Conservation (phyloP, 1,140 invertebrate species). For the Bradynema listronoti region DNA sequence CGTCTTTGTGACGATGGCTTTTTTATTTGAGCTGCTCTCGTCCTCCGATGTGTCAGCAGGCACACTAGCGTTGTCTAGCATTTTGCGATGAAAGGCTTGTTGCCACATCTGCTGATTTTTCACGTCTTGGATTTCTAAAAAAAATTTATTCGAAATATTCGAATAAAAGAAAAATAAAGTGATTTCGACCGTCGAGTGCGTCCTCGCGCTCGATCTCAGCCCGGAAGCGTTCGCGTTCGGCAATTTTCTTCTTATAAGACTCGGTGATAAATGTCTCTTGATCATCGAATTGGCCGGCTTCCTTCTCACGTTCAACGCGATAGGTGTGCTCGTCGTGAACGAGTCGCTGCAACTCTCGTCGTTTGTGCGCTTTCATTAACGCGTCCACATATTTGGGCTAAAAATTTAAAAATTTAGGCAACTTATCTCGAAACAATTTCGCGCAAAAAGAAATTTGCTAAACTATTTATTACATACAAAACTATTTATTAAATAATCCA, state of each 20-base stretch:
- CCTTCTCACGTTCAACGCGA: constrained; percentile 25
- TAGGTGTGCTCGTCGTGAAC: constrained; percentile 28
- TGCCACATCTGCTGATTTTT: constrained; percentile 25
- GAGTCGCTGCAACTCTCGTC: constrained; percentile 26
- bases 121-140: constrained; percentile 24
- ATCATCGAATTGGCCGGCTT: constrained; percentile 29
- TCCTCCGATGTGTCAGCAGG: constrained; percentile 4
- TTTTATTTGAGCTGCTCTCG: neutral
- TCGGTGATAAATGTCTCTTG: constrained; percentile 31
- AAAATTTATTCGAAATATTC: neutral
- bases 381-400: constrained; percentile 32
- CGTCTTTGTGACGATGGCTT: neutral
- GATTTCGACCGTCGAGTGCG: constrained; percentile 14
- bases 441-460: too few species aligned
- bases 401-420: too few species aligned
- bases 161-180: neutral
- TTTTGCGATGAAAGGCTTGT: constrained; percentile 25
- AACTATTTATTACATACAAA: too few species aligned
- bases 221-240: constrained; percentile 15
- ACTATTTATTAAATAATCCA: too few species aligned
- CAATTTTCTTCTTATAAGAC: constrained; percentile 26
- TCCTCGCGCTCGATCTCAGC: constrained; percentile 18
- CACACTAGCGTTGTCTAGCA: constrained; percentile 20
- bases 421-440: too few species aligned
- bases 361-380: constrained; percentile 24